Conservation (phyloP, 2,113 vertebrate genomes). For the Coturnix japonica region DNA sequence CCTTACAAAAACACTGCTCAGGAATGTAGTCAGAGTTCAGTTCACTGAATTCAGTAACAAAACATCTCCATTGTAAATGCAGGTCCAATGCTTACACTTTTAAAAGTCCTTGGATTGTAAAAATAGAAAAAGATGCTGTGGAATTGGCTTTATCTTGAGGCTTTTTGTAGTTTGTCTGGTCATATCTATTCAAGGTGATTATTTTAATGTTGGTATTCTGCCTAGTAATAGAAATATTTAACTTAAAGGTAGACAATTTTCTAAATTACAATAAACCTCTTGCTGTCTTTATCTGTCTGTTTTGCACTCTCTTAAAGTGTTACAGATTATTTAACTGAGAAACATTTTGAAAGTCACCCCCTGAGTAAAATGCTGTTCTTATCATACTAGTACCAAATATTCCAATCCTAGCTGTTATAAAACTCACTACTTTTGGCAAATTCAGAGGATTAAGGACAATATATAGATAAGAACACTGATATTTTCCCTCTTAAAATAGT, state of each 20-base stretch:
- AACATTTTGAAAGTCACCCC: constrained; percentile 13
- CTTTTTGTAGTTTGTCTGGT: not conserved
- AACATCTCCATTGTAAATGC: not conserved
- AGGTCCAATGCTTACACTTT: not conserved
- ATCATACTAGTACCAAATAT: not conserved
- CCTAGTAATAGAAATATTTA: not conserved
- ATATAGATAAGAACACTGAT: not conserved
- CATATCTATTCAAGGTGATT: not conserved
- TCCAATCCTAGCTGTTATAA: not conserved
- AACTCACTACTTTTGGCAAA: not conserved
- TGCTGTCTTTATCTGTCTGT: not conserved
- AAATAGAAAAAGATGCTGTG: not conserved
- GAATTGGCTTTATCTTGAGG: not conserved
- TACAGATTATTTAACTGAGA: not conserved
- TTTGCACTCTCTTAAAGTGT: not conserved
- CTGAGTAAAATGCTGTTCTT: not conserved
- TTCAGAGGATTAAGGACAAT: constrained; percentile 13
- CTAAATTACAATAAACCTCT: not conserved
- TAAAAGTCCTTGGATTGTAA: not conserved
- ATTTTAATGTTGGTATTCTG: not conserved
- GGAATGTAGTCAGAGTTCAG: not conserved
- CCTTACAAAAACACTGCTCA: not conserved
- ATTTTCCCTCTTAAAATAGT: not conserved
- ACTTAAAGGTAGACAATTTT: not conserved
- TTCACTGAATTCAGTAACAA: not conserved